Percentiles rank a stretch among this genome's conserved stretches.
These are phyloP conservation scores for Dendroctonus ponderosae DNA, from an alignment of 1,140 invertebrate species.

Conservation along the genomic window DNA sequence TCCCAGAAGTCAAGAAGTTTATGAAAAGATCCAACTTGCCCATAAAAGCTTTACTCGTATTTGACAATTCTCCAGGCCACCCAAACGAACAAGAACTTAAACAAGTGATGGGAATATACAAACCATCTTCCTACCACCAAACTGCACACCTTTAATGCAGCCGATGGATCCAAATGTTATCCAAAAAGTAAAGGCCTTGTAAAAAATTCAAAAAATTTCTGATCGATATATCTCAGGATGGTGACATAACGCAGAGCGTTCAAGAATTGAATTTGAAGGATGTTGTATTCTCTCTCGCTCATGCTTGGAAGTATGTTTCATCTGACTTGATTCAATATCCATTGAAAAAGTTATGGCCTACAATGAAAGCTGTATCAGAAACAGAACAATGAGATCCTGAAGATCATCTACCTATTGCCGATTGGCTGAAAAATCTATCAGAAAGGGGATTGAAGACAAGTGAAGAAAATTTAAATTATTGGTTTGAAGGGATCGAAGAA, in stretches of 20 bases:
- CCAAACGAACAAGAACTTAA: too few relatives aligned
- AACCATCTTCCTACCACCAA: conserved; percentile 48
- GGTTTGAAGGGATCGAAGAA: background rate
- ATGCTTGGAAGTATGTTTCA: too few relatives aligned
- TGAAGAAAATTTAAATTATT: background rate
- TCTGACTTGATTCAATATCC: too few relatives aligned
- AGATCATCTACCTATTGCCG: background rate
- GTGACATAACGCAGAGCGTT: conserved; percentile 24
- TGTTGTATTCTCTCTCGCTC: background rate
- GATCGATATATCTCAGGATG: too few relatives aligned
- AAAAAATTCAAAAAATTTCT: too few relatives aligned
- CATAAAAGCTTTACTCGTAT: conserved; percentile 43
- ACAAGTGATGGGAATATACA: conserved; percentile 37
- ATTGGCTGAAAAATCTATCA: background rate
- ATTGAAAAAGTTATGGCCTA: too few relatives aligned
- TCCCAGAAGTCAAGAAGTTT: conserved; percentile 42
- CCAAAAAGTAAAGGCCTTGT: conserved; percentile 38
- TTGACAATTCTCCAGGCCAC: conserved; percentile 42
- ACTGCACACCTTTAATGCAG: conserved; percentile 49
- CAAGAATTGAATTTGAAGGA: conserved; percentile 30
- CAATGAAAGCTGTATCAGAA: background rate
- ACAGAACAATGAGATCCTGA: background rate
- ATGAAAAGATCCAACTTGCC: conserved; percentile 41
- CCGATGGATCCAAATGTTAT: conserved; percentile 32
- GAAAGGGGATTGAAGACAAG: background rate